phyloP scores from a whole-genome alignment of 2,888 invertebrate genomes.

The Limnephilus lunatus region DNA sequence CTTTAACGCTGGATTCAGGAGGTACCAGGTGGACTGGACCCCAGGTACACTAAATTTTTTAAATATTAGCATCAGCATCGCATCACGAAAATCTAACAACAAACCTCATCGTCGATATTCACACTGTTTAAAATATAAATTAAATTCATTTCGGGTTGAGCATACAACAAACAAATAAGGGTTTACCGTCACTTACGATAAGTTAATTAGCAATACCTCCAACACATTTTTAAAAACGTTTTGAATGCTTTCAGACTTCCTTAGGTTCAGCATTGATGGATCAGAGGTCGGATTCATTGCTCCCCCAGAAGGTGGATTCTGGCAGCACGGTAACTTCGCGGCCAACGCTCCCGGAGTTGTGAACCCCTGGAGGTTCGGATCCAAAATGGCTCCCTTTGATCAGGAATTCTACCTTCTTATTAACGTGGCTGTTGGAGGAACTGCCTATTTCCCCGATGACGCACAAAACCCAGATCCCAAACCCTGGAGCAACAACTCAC shows the following conservation, averaged over 20 bases:
- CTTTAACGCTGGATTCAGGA: slow-evolving; percentile 79
- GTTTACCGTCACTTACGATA: neutral
- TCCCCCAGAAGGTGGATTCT: slow-evolving; percentile 81
- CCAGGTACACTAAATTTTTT: slow-evolving; percentile 70
- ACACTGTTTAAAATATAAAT: neutral
- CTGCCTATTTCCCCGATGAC: slow-evolving; percentile 81
- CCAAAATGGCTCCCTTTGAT: slow-evolving; percentile 83
- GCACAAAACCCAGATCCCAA: slow-evolving; percentile 76
- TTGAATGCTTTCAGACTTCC: slow-evolving; percentile 16
- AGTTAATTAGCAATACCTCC: neutral
- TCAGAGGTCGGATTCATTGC: slow-evolving; percentile 74
- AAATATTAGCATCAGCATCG: too few relatives aligned
- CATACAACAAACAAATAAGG: too few relatives aligned
- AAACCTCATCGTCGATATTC: neutral
- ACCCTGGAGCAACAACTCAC: slow-evolving; percentile 77
- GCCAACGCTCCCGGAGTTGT: slow-evolving; percentile 70
- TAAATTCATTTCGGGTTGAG: too few relatives aligned
- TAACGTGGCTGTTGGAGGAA: slow-evolving; percentile 82
- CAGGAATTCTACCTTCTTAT: slow-evolving; percentile 68
- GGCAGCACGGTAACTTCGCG: slow-evolving; percentile 80
- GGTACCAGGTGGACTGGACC: slow-evolving; percentile 83
- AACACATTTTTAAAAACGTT: neutral
- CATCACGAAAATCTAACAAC: neutral
- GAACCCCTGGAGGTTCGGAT: slow-evolving; percentile 78
- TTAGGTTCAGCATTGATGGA: slow-evolving; percentile 73